A percentile compares a stretch with the other conserved stretches of the same genome.
phyloP scores from a whole-genome alignment of 92 coral and sea anemone genomes.

The Phenganax subtilis region DNA sequence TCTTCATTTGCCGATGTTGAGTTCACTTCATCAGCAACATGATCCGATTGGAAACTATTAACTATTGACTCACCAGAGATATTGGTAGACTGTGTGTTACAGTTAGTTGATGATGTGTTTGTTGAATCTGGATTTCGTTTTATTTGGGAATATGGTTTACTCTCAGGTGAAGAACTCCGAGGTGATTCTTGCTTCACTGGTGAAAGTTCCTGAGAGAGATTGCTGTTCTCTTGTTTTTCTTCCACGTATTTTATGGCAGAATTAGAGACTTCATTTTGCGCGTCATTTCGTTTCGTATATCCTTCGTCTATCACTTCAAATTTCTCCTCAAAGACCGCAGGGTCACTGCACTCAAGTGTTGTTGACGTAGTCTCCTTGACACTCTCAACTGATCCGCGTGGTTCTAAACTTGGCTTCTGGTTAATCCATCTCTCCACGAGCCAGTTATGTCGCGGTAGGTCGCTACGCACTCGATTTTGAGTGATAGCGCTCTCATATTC shows the following conservation, averaged over 20 bases:
- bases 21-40: neutral
- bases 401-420: constrained; percentile 46
- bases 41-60: neutral
- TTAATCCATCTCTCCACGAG: constrained; percentile 79
- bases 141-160: constrained; percentile 11
- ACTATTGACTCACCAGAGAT: neutral
- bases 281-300: neutral
- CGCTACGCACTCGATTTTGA: constrained; percentile 91
- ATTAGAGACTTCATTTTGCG: neutral
- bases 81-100: neutral
- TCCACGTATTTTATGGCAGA: neutral
- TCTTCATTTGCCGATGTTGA: neutral
- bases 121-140: neutral
- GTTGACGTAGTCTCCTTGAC: constrained; percentile 1
- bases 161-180: constrained; percentile 9
- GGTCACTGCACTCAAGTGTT: neutral
- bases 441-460: constrained; percentile 99
- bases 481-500: constrained; percentile 75
- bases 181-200: constrained; percentile 13
- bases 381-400: neutral
- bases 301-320: neutral
- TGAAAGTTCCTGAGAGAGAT: neutral
- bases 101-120: neutral
- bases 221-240: neutral
- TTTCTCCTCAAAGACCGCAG: constrained; percentile 11